Evolutionary conservation across 2,797 vertebrate genomes (phyloP).

Genomic region (Echeneis naucrates): DNA sequence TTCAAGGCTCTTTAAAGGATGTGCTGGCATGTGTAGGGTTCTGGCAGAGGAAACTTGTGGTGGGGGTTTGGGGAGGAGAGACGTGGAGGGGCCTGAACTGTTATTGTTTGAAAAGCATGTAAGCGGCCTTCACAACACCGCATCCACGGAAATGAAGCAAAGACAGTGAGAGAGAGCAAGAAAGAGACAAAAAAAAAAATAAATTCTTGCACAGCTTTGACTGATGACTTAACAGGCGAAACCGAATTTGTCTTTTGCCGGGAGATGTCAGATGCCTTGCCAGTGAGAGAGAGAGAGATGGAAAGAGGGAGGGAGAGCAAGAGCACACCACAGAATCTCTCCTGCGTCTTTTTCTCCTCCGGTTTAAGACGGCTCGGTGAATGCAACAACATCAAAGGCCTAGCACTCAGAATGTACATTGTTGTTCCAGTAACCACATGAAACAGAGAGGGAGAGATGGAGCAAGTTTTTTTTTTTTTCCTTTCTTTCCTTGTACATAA

Average conservation of each 20-base stretch:
- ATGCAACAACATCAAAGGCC: constrained; percentile 85
- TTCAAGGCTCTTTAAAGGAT: constrained; percentile 84
- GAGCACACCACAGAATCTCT: constrained; percentile 79
- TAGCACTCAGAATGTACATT: constrained; percentile 82
- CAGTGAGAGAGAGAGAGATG: constrained; percentile 73
- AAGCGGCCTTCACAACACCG: constrained; percentile 81
- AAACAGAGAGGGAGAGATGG: constrained; percentile 76
- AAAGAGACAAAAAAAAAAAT: constrained; percentile 37
- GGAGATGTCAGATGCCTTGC: constrained; percentile 85
- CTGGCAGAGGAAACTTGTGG: constrained; percentile 79
- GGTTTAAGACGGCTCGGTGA: constrained; percentile 85
- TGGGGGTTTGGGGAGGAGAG: constrained; percentile 34
- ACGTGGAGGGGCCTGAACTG: constrained; percentile 59
- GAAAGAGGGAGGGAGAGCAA: constrained; percentile 49
- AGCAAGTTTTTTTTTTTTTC: constrained; percentile 66
- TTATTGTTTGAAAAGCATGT: constrained; percentile 85
- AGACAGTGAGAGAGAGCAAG: constrained; percentile 48
- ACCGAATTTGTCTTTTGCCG: constrained; percentile 84
- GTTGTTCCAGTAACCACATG: constrained; percentile 86
- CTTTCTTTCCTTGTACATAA: constrained; percentile 69
- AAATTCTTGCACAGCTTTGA: constrained; percentile 78
- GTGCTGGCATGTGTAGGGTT: constrained; percentile 81
- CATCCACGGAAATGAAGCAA: constrained; percentile 78
- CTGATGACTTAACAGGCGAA: constrained; percentile 85
- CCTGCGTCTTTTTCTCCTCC: constrained; percentile 79